Base-by-base conservation (phyloP, 2,888 invertebrate genomes). In the Chrysolina oricalcia region DNA sequence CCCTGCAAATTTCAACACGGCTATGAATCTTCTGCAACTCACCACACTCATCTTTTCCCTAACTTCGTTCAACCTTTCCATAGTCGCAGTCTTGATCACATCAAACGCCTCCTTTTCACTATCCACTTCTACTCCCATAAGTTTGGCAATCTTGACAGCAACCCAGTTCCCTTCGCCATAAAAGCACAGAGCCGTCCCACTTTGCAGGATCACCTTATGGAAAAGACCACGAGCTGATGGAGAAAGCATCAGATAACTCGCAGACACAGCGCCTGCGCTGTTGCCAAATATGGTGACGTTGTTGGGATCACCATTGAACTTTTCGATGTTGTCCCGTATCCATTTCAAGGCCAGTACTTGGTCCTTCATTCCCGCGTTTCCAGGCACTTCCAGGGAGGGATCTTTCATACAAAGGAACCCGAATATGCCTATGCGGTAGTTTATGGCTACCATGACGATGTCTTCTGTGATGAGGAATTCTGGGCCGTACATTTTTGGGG, bases 271-370 rank as follows among this genome's bases (percentile, higher is more conserved):
- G 0, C 91, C 91, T 0, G 91, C 90, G 79, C 91, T 90, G 80
- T 90, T 89, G 0, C 91, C 91, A 80, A 90, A 89, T 10, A 91
- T 84, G 0, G 90, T 91, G 8, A 91, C 90, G 71, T 91, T 90
- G 5, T 88, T 83, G 0, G 89, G 86, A 85, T 91, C 89, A 0
- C 91, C 91, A 63, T 89, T 89, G 81, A 91, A 91, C 70, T 85
- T 85, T 3, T 83, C 78, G 23, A 90, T 89, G 78, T 91, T 91
- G 1, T 85, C 83, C 76, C 90, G 89, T 0, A 91, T 86, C 90
- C 91, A 91, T 73, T 88, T 88, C 46, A 91, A 80, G 0, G 90
- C 90, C 81, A 90, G 78, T 0, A 89, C 85, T 84, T 90, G 89
- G 81, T 91, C 91, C 83, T 91, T 90, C 0, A 91, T 83, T 1